These are phyloP conservation scores for Euzophera pinguis DNA, from an alignment of 2,888 invertebrate genomes.

Conservation along the genomic window DNA sequence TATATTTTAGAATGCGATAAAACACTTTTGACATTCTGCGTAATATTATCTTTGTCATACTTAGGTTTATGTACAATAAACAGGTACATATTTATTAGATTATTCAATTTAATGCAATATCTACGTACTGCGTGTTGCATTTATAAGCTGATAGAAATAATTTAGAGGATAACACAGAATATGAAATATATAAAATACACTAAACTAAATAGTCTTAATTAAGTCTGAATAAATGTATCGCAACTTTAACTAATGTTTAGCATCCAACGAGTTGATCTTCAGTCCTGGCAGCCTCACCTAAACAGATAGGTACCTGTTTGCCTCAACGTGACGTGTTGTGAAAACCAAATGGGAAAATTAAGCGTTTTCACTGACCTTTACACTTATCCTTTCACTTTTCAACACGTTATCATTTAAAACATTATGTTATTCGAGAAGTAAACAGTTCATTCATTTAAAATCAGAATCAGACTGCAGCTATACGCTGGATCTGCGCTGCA, in stretches of 20 bases:
- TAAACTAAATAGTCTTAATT: no score
- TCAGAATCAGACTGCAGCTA: not conserved
- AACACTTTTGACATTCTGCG: no score
- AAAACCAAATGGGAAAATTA: conserved; percentile 13
- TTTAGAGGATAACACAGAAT: no score
- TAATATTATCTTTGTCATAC: no score
- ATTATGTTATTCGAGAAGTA: not conserved
- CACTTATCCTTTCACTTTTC: conserved; percentile 25
- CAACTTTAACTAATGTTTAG: not conserved
- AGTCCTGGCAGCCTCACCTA: not conserved
- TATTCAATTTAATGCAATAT: no score
- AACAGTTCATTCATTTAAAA: not conserved
- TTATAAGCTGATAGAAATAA: no score
- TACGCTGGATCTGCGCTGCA: not conserved
- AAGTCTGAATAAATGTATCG: no score
- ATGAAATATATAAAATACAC: no score
- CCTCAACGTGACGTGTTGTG: conserved; percentile 7
- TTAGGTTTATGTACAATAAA: no score
- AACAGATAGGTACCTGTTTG: not conserved
- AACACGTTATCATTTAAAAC: conserved; percentile 11
- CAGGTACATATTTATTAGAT: no score
- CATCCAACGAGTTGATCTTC: not conserved
- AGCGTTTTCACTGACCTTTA: conserved; percentile 26
- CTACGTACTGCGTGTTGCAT: no score
- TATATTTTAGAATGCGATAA: no score